phyloP scores from a whole-genome alignment of 2,888 invertebrate genomes.

The Drosophila imparisetae region DNA sequence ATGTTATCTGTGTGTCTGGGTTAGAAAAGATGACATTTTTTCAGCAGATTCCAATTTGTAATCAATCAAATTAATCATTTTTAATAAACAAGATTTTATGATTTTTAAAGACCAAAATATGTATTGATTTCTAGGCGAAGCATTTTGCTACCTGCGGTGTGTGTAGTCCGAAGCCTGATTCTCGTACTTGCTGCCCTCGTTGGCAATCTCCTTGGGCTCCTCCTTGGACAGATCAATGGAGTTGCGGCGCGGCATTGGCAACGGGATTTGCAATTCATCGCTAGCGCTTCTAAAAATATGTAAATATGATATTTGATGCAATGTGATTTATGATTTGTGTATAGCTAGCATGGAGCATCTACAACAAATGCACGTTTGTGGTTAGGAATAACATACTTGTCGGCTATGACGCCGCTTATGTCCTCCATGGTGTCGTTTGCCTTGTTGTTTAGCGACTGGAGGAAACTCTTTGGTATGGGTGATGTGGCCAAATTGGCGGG shows the following conservation, averaged over 20 bases:
- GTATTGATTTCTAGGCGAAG: constrained; percentile 9
- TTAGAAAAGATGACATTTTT: not conserved
- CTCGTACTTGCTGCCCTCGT: constrained; percentile 85
- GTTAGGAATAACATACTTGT: constrained; percentile 68
- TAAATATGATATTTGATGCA: constrained; percentile 15
- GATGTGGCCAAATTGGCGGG: constrained; percentile 97
- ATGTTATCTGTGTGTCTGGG: constrained; percentile 87
- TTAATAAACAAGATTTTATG: not conserved
- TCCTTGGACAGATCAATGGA: constrained; percentile 87
- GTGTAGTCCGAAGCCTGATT: constrained; percentile 88
- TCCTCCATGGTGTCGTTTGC: constrained; percentile 76
- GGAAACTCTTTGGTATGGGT: constrained; percentile 92
- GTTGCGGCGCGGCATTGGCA: constrained; percentile 87
- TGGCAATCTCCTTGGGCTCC: constrained; percentile 83
- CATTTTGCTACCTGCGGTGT: constrained; percentile 82
- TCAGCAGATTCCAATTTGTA: not conserved
- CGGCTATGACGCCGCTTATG: constrained; percentile 59
- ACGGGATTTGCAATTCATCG: constrained; percentile 86
- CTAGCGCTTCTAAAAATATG: constrained; percentile 82
- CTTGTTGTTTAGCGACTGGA: constrained; percentile 83
- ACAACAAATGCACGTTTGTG: not conserved
- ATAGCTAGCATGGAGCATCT: constrained; percentile 19
- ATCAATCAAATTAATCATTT: not conserved
- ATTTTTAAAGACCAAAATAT: not conserved
- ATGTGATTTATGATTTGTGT: constrained; percentile 5